These are phyloP conservation scores for Ctenopoma multispine DNA, from an alignment of 2,797 vertebrate species.

Conservation along the genomic window DNA sequence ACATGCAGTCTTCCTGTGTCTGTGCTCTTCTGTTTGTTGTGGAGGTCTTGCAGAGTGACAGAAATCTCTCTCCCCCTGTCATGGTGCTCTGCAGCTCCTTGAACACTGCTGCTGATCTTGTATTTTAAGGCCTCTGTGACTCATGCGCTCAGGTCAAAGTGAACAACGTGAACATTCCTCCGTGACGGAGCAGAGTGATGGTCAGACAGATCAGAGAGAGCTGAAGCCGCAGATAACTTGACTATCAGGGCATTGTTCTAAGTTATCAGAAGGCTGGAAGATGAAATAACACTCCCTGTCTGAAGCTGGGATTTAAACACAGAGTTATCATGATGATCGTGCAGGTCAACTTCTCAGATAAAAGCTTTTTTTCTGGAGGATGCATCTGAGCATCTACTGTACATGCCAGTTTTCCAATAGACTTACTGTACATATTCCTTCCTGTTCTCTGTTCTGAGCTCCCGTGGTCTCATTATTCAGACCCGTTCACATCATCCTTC, in stretches of 20 bases:
- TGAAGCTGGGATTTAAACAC: neutral
- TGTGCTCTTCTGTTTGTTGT: neutral
- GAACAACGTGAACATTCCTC: neutral
- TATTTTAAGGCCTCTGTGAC: neutral
- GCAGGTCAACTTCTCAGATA: slow-evolving; percentile 10
- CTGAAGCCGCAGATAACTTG: slow-evolving; percentile 1
- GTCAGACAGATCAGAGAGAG: slow-evolving; percentile 23
- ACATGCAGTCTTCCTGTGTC: neutral
- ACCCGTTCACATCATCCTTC: neutral
- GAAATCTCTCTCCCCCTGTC: neutral
- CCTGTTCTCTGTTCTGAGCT: neutral
- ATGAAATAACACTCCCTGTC: slow-evolving; percentile 20
- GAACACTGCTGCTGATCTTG: neutral
- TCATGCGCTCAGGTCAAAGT: too few relatives aligned
- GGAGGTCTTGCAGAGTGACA: neutral
- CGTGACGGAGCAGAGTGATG: neutral
- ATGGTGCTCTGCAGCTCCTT: neutral
- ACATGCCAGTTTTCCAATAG: too few relatives aligned
- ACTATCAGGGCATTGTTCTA: too few relatives aligned
- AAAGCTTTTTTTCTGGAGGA: too few relatives aligned
- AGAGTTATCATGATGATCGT: slow-evolving; percentile 8
- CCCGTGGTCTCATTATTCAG: neutral
- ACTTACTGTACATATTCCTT: neutral
- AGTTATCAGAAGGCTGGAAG: slow-evolving; percentile 31
- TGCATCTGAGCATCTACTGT: too few relatives aligned